Base-by-base conservation (phyloP, 64 coral and sea anemone genomes). In the Pachyseris speciosa region DNA sequence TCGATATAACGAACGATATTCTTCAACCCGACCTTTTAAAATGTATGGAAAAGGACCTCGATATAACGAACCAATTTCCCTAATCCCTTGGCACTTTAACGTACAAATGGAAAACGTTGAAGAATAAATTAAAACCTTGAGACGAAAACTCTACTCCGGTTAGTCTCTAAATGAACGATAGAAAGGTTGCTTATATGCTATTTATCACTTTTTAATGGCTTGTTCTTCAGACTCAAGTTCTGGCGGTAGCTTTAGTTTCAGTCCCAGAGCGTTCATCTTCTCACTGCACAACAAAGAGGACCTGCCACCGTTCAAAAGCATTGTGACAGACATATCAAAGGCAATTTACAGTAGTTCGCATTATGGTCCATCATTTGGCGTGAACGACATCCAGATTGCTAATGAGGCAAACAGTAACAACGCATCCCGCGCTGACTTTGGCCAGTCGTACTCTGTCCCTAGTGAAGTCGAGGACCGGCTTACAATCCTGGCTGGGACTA, bases 401-500 rank as follows among this genome's bases (percentile, higher is more conserved):
- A 19, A 57, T 20, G 0, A 55, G 3, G 52, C 52, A 1, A 33
- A 4, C 1, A 72, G 36, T 22, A 41, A 41, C 69, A 72, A 0
- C 2, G 9, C 22, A 17, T 72, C 69, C 9, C 43, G 24, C 69
- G 17, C 69, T 42, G 0, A 43, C 6, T 72, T 72, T 41, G 69
- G 69, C 69, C 1, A 1, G 7, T 72, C 0, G 2, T 72, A 72
- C 38, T 41, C 36, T 25, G 1, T 42, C 16, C 69, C 69, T 42
- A 26, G 22, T 72, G 37, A 8, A 9, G 38, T 72, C 9, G 3
- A 72, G 16, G 37, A 43, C 69, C 2, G 19, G 5, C 7, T 0
- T 5, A 72, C 69, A 72, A 72, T 72, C 69, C 69, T 72, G 69
- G 69, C 69, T 41, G 69, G 69, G 17, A 41, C 69, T 41, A 1